A percentile compares a stretch with the other conserved stretches of the same genome.
phyloP scores from a whole-genome alignment of 2,797 vertebrate genomes.

The Myotis vivesi region DNA sequence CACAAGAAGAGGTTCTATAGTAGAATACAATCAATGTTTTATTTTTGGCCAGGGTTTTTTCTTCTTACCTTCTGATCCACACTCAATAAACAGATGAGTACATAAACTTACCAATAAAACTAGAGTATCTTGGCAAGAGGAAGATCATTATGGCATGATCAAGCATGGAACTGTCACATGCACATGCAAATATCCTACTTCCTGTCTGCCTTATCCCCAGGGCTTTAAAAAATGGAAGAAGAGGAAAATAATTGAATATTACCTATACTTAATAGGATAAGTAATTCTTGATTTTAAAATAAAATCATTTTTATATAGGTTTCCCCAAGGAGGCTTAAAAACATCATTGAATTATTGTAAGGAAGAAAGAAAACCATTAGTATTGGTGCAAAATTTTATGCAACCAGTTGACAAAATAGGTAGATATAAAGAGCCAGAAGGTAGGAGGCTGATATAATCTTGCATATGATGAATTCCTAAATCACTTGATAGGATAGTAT shows the following conservation, averaged over 20 bases:
- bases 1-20: background rate
- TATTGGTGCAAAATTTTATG: background rate
- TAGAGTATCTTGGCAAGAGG: background rate
- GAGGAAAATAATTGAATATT: background rate
- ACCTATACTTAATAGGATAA: background rate
- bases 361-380: background rate
- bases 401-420: background rate
- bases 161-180: background rate
- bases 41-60: background rate
- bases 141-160: background rate
- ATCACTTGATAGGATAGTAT: background rate
- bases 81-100: background rate
- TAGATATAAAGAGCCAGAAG: background rate
- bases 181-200: background rate
- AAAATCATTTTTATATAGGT: background rate
- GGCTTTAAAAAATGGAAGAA: background rate
- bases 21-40: background rate
- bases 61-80: background rate
- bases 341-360: background rate
- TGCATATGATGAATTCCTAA: background rate
- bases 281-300: background rate
- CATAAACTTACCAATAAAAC: background rate
- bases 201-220: background rate
- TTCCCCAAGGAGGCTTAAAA: background rate
- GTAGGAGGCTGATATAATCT: background rate